A percentile compares a stretch with the other conserved stretches of the same genome.
Evolutionary conservation across 2,797 vertebrate genomes (phyloP).

Genomic region (Monodelphis domestica): DNA sequence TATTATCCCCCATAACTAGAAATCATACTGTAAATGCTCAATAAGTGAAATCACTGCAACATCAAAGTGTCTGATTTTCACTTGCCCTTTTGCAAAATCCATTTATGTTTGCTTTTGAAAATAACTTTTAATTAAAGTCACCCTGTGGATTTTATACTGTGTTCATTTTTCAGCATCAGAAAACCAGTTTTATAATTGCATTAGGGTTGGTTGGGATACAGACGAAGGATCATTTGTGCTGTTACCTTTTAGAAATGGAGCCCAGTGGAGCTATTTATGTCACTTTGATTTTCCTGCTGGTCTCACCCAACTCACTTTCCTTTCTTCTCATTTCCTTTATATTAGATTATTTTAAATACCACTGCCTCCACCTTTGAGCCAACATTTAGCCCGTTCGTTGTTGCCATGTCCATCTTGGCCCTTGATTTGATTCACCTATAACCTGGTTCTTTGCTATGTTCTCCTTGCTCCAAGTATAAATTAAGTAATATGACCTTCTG

Average conservation of each 20-base stretch:
- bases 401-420: background rate
- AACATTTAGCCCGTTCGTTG: background rate
- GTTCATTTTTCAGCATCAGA: constrained; percentile 56
- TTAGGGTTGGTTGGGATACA: constrained; percentile 1
- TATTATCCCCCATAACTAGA: constrained; percentile 35
- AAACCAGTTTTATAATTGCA: constrained; percentile 41
- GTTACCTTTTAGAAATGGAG: constrained; percentile 51
- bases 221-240: constrained; percentile 12
- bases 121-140: constrained; percentile 70
- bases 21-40: background rate
- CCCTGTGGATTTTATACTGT: constrained; percentile 55
- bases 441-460: background rate
- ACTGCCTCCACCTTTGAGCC: background rate
- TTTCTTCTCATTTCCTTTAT: constrained; percentile 39
- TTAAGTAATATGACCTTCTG: constrained; percentile 33
- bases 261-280: constrained; percentile 9
- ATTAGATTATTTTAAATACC: constrained; percentile 46
- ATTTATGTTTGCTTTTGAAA: constrained; percentile 64
- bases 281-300: constrained; percentile 48
- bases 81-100: constrained; percentile 67
- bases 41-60: background rate
- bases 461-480: background rate
- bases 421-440: constrained; percentile 3
- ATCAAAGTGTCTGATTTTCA: constrained; percentile 40
- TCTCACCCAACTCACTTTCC: constrained; percentile 25